Evolutionary conservation across 1,140 invertebrate species (phyloP), one percentile per base, ranked within the genome.

Genomic region (Drosophila santomea): DNA sequence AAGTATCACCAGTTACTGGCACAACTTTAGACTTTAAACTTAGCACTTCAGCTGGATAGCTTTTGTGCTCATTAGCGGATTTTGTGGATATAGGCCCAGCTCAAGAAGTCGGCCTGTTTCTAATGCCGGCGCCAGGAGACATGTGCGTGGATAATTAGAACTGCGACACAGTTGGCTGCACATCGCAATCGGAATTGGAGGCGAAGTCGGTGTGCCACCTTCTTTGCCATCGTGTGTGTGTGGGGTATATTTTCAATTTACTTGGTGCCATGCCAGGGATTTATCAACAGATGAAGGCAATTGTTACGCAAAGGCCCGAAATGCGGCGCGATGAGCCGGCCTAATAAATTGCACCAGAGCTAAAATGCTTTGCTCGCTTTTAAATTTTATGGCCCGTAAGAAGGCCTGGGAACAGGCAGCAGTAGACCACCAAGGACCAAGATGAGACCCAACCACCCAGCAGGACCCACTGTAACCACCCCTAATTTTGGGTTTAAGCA

Each of bases 351-450:
- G 83, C 83, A 89, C 83, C 83, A 88, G 83, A 88, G 83, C 83
- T 88, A 88, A 88, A 88, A 88, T 88, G 83, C 83, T 88, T 88
- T 88, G 83, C 83, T 88, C 83, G 83, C 83, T 89, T 88, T 88
- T 88, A 88, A 88, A 88, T 89, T 88, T 89, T 88, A 88, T 88
- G 83, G 83, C 83, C 75, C 83, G 83, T 88, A 88, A 88, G 83
- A 89, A 83, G 67, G 79, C 73, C 81, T 56, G 12, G 17, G 32
- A 35, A 32, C 32, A 32, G 32, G 32, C 32, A 32, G 32, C 32
- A 43, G 28, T 15, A 20, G 43, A 15, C 20, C 20, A 20, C 20
- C 20, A 2, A 20, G 32, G 38, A 39, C 12, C 14, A 7, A 17
- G 2, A 11, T 61, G 25, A 23, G 48, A 47, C 50, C 52, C 43